Evolutionary conservation across 2,888 invertebrate species (phyloP).

Genomic region (Metacarcinus magister): DNA sequence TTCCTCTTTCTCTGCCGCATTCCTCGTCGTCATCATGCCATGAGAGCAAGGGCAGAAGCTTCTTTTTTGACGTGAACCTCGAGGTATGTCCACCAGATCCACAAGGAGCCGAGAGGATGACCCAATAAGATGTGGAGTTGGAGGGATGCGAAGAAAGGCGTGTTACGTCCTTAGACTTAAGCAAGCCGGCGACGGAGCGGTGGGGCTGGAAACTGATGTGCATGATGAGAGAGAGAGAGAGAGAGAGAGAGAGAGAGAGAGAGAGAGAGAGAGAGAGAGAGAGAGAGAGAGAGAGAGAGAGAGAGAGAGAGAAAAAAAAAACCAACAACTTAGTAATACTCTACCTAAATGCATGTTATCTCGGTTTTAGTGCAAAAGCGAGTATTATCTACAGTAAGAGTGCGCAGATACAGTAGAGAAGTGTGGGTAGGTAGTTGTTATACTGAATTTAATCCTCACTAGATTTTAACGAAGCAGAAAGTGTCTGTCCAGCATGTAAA

Average conservation of each 20-base stretch:
- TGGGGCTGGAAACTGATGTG: background rate
- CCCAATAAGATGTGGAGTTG: no score
- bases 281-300: no score
- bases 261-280: no score
- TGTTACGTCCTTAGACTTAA: background rate
- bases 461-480: background rate
- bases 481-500: background rate
- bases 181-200: background rate
- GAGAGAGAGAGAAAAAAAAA: no score
- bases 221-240: no score
- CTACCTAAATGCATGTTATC: background rate
- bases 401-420: background rate
- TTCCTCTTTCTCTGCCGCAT: background rate
- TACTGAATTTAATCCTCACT: background rate
- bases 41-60: no score
- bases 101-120: background rate
- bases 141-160: background rate
- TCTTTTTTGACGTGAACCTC: background rate
- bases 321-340: no score
- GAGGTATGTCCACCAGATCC: background rate
- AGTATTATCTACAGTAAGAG: background rate
- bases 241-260: no score
- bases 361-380: background rate
- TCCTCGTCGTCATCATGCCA: no score
- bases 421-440: background rate